Evolutionary conservation across 2,113 vertebrate species (phyloP).

Genomic region (Charina bottae): DNA sequence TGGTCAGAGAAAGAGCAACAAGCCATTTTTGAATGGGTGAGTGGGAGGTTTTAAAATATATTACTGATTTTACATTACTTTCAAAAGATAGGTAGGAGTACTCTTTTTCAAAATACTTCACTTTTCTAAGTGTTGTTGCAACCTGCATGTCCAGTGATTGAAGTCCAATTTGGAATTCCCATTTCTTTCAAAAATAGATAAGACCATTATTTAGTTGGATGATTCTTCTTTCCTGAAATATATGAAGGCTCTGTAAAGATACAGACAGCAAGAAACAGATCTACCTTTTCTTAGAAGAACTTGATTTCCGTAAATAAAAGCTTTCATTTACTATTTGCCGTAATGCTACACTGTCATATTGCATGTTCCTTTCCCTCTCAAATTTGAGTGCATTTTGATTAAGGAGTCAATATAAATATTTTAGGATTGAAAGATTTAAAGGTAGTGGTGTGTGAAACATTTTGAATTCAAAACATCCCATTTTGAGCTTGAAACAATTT

Average conservation of each 20-base stretch:
- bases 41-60: neutral
- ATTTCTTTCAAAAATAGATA: neutral
- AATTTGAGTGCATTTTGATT: conserved; percentile 34
- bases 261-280: neutral
- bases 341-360: neutral
- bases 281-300: conserved; percentile 17
- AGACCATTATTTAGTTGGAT: fast-evolving
- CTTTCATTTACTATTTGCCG: neutral
- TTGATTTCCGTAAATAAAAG: conserved; percentile 44
- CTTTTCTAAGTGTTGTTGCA: neutral
- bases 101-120: neutral
- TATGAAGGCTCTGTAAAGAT: conserved; percentile 24
- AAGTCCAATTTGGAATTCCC: neutral
- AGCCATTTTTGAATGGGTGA: neutral
- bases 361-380: neutral
- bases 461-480: conserved; percentile 8
- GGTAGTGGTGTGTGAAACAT: neutral
- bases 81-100: neutral
- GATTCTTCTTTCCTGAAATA: conserved; percentile 33
- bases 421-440: conserved; percentile 8
- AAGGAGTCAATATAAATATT: conserved; percentile 16
- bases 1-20: neutral
- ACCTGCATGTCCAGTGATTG: no score
- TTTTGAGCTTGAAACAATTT: neutral
- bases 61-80: neutral